Evolutionary conservation across 2,888 invertebrate genomes (phyloP), one percentile per base, ranked within the genome.

Genomic region (Nephrotoma guestfalica): DNA sequence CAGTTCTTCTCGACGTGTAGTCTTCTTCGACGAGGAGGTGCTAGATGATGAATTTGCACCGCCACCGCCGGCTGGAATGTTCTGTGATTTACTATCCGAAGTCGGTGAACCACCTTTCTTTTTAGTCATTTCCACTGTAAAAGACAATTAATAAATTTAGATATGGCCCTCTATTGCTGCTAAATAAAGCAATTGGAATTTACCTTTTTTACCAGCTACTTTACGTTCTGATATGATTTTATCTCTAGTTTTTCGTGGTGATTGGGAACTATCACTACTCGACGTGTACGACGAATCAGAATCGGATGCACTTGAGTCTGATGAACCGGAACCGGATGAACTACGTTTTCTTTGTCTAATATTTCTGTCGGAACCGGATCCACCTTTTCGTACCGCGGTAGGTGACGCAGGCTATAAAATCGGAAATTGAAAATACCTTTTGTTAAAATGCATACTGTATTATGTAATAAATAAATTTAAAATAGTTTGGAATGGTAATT

Each of bases 1-100:
- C 13, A 99, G 93, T 91, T 99, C 99, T 90, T 99, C 99, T 86
- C 99, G 93, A 87, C 99, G 93, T 0, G 97, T 97, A 13, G 96
- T 95, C 89, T 96, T 96, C 89, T 95, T 89, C 51, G 90, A 95
- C 0, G 94, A 93, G 0, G 93, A 92, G 6, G 92, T 92, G 0
- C 91, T 91, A n/a, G 92, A 91, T 6, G 91, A 91, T 83, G 87
- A 88, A 83, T 89, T 89, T 71, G 86, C 45, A 30, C 51, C 51
- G 7, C 51, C 51, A 57, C 71, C 71, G 40, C 71, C 71, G 40
- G 86, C 18, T 18, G 89, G 89, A n/a, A 90, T 89, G 45, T 90
- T 90, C n/a, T 87, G 86, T 2, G 86, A 86, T 51, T 88, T 87
- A 45, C 86, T 9, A 4, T 87, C 87, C 89, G 91, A 91, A 88